Percentiles rank a stretch among this genome's conserved stretches.
phyloP scores from a whole-genome alignment of 2,888 invertebrate species.

The Tortrix viridana region DNA sequence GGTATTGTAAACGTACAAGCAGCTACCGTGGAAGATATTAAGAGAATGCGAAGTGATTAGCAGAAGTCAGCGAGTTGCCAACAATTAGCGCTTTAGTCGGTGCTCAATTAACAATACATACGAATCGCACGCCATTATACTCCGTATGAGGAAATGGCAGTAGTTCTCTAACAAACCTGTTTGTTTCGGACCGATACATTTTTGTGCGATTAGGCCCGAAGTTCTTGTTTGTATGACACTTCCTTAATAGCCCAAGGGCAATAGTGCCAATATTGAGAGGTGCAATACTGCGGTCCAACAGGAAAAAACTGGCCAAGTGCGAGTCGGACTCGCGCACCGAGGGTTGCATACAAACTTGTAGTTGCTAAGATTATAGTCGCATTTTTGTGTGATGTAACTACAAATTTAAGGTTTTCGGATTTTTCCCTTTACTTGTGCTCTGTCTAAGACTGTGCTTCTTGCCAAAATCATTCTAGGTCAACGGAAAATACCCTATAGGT shows the following conservation, averaged over 20 bases:
- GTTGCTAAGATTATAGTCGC: no score
- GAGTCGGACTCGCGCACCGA: no score
- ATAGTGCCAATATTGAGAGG: conserved; percentile 1
- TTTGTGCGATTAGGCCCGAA: conserved; percentile 11
- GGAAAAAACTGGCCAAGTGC: no score
- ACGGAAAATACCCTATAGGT: no score
- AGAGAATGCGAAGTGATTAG: conserved; percentile 65
- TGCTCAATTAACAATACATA: conserved; percentile 58
- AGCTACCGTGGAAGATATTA: conserved; percentile 46
- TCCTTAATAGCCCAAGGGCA: conserved; percentile 25
- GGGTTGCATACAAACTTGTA: no score
- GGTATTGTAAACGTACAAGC: conserved; percentile 22
- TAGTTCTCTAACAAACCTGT: conserved; percentile 49
- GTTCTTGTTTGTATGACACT: conserved; percentile 28
- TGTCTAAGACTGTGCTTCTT: no score
- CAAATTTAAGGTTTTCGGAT: no score
- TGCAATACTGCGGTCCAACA: background rate
- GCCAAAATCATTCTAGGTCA: no score
- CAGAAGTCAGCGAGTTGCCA: conserved; percentile 55
- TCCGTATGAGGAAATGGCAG: conserved; percentile 57
- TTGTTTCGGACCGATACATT: conserved; percentile 33
- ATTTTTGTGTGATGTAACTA: no score
- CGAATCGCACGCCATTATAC: conserved; percentile 38
- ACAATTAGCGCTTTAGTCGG: conserved; percentile 64
- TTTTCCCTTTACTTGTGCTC: no score